These are phyloP conservation scores for Eira barbara DNA, from an alignment of 2,113 vertebrate species.

Conservation along the genomic window DNA sequence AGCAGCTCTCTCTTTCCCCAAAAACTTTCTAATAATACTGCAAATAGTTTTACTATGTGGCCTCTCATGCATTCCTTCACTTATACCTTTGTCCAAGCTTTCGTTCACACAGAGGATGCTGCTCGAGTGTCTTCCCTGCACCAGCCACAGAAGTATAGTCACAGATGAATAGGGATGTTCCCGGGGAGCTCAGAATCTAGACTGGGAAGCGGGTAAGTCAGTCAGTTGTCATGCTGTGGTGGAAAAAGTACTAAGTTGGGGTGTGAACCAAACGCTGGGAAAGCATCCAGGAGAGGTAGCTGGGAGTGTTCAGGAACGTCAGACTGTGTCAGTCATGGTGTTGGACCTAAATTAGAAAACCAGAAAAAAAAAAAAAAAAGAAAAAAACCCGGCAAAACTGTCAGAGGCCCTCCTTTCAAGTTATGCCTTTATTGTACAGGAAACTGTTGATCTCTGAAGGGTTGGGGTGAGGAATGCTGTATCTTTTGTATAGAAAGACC, in stretches of 20 bases:
- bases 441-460: not conserved
- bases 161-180: not conserved
- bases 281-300: not conserved
- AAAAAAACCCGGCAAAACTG: not conserved
- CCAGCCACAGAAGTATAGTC: too few relatives aligned
- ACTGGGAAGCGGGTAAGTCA: not conserved
- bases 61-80: not conserved
- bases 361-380: not conserved
- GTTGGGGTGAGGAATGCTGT: not conserved
- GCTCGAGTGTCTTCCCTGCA: not conserved
- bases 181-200: not conserved
- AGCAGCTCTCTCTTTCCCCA: not conserved
- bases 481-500: not conserved
- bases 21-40: not conserved
- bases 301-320: not conserved
- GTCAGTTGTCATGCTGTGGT: not conserved
- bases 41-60: not conserved
- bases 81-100: not conserved
- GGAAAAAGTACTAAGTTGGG: not conserved
- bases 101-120: not conserved
- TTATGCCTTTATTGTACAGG: not conserved
- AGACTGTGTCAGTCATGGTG: not conserved
- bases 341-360: not conserved
- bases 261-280: not conserved
- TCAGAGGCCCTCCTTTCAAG: not conserved